Evolutionary conservation across 2,888 invertebrate genomes (phyloP), one percentile per base, ranked within the genome.

Genomic region (Brachycybe producta): DNA sequence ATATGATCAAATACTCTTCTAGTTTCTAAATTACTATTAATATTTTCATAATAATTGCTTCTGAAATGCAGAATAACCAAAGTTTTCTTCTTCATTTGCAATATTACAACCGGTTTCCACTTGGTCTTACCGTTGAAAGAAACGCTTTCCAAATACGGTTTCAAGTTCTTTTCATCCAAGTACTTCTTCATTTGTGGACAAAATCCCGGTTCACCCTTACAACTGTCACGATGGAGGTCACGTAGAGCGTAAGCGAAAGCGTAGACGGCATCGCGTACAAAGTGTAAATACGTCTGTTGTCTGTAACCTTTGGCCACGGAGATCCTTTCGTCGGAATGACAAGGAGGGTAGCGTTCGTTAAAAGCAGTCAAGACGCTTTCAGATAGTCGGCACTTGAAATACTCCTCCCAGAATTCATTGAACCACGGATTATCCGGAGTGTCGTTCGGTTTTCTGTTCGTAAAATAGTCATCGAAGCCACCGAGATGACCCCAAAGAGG

Each of bases 401-500:
- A 65, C 38, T 68, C 65, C 32, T 63, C 64, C 72, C 73, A 73
- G 57, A 69, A 73, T 56, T 74, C 73, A 0, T 59, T 45, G 52
- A 74, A 74, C 75, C 75, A 75, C 8, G 62, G 60, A 52, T 60
- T 54, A 1, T 56, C 44, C 21, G 57, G 54, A 56, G 70, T 69
- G 32, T 54, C 55, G 0, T 59, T 58, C 1, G 66, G 62, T 4
- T 57, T 61, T 24, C 73, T 58, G 4, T 57, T 58, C 2, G 61
- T 66, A 55, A 75, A 74, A 58, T 75, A 73, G 1, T 69, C 64
- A 57, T 73, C 71, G 59, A 75, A 75, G 3, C 71, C 73, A 3
- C 61, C 59, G 35, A 74, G 59, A 4, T 59, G 59, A 21, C 64
- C 60, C 3, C 69, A 68, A 13, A 73, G 57, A 1, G 75, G 75